phyloP scores from a whole-genome alignment of 2,113 vertebrate genomes.

The Bufo bufo region DNA sequence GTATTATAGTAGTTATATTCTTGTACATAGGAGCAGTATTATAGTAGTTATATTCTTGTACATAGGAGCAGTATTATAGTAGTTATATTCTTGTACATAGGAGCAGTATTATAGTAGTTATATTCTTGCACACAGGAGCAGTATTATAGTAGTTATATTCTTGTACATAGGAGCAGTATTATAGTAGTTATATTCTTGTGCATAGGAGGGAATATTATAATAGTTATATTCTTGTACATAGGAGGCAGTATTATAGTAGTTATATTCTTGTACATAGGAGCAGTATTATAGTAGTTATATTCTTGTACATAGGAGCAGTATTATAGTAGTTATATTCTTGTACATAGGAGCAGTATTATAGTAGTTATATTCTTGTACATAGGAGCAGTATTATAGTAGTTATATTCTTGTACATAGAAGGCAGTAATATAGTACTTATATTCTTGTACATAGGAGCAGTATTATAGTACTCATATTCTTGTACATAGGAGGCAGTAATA shows the following conservation, averaged over 20 bases:
- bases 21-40: neutral
- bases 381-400: neutral
- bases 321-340: neutral
- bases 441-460: too few species aligned
- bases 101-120: neutral
- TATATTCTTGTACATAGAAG: too few species aligned
- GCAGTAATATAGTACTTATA: too few species aligned
- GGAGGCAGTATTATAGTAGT: too few species aligned
- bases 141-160: neutral
- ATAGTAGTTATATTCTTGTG: too few species aligned
- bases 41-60: constrained; percentile 7
- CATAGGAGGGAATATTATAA: too few species aligned
- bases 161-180: too few species aligned
- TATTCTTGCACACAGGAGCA: neutral
- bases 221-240: too few species aligned
- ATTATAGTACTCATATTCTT: too few species aligned
- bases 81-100: constrained; percentile 1
- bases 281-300: too few species aligned
- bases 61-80: neutral
- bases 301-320: neutral
- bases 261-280: too few species aligned
- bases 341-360: neutral
- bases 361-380: constrained; percentile 1
- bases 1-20: neutral
- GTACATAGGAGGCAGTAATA: too few species aligned